Percentiles rank a stretch among this genome's conserved stretches.
Evolutionary conservation across 2,888 invertebrate species (phyloP).

Genomic region (Creontiades dilutus): DNA sequence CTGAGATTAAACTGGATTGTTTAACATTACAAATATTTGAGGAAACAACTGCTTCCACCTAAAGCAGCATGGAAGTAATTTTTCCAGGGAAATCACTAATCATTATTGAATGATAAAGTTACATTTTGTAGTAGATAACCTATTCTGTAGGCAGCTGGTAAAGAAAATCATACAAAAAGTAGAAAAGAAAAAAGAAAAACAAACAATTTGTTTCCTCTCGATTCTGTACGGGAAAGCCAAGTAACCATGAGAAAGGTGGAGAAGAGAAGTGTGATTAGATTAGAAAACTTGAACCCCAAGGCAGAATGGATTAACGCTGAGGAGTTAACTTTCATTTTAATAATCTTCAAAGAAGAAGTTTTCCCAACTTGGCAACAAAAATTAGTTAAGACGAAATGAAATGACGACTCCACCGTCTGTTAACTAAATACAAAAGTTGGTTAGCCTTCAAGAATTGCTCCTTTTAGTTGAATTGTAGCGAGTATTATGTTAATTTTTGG

Average conservation of each 20-base stretch:
- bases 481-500: no score
- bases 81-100: no score
- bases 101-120: no score
- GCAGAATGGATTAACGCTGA: slow-evolving; percentile 47
- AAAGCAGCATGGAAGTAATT: no score
- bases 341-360: slow-evolving; percentile 41
- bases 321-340: slow-evolving; percentile 41
- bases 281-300: slow-evolving; percentile 42
- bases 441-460: not conserved
- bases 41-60: no score
- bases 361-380: not conserved
- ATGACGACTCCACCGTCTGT: slow-evolving; percentile 31
- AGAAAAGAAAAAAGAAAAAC: no score
- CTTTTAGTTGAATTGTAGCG: not conserved
- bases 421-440: slow-evolving; percentile 24
- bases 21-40: no score
- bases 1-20: no score
- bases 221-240: not conserved
- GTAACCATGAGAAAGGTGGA: not conserved
- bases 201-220: not conserved
- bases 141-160: no score
- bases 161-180: no score
- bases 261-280: slow-evolving; percentile 1
- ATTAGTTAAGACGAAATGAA: not conserved
- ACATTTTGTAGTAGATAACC: no score